Evolutionary conservation across 2,113 vertebrate species (phyloP).

Genomic region (Cacatua alba): DNA sequence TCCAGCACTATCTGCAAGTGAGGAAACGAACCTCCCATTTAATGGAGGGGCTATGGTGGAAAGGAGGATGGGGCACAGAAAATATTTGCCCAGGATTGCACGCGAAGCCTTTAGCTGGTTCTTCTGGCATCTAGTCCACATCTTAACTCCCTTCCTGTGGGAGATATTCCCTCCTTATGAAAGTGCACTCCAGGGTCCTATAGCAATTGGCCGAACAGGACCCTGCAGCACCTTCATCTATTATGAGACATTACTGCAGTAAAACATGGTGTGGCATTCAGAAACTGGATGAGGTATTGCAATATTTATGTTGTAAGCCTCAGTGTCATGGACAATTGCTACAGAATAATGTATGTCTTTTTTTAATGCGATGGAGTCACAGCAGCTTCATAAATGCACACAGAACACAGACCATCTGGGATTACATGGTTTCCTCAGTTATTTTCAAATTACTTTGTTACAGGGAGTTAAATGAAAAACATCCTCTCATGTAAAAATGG

Average conservation of each 20-base stretch:
- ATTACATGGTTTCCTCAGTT: conserved; percentile 26
- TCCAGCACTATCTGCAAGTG: background rate
- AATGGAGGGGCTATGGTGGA: background rate
- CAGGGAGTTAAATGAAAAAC: conserved; percentile 27
- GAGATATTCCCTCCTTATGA: conserved; percentile 42
- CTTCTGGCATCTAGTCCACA: conserved; percentile 7
- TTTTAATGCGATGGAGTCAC: conserved; percentile 44
- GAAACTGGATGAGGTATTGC: conserved; percentile 62
- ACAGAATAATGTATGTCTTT: conserved; percentile 59
- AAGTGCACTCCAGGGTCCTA: conserved; percentile 43
- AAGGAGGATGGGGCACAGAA: background rate
- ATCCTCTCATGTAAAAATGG: conserved; percentile 22
- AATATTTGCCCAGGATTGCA: background rate
- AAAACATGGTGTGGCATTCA: conserved; percentile 55
- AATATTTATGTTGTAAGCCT: conserved; percentile 67
- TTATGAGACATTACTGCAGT: conserved; percentile 62
- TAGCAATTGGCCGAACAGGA: conserved; percentile 60
- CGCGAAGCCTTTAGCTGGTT: background rate
- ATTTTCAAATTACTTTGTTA: conserved; percentile 36
- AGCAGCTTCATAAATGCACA: conserved; percentile 25
- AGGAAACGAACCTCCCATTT: background rate
- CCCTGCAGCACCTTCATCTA: conserved; percentile 61
- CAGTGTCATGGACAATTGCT: conserved; percentile 65
- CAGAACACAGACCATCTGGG: conserved; percentile 25
- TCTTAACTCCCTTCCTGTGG: background rate